Evolutionary conservation across 1,140 invertebrate species (phyloP).

Genomic region (Lutraria rhynchaena): DNA sequence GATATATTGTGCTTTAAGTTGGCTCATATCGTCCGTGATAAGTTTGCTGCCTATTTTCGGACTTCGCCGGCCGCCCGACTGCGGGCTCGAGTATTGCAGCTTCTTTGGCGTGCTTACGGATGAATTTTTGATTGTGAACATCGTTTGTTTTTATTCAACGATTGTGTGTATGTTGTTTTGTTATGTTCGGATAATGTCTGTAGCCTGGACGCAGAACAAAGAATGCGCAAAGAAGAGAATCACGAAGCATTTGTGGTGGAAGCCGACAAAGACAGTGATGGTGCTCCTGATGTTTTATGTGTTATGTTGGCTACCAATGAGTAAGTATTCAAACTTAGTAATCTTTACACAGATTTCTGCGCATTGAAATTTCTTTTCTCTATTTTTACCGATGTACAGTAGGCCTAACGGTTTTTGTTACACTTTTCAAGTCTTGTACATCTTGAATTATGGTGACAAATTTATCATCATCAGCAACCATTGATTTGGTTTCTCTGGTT

Average conservation of each 20-base stretch:
- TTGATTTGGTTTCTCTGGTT: too few relatives aligned
- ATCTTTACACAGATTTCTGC: too few relatives aligned
- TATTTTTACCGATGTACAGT: too few relatives aligned
- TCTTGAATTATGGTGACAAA: too few relatives aligned
- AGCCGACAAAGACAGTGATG: slow-evolving; percentile 20
- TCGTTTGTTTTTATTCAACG: not conserved
- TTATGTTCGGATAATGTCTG: not conserved
- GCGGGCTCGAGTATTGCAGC: slow-evolving; percentile 5
- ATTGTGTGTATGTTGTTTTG: not conserved
- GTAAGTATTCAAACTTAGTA: too few relatives aligned
- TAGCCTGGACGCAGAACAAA: not conserved
- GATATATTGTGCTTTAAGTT: not conserved
- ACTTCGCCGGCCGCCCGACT: not conserved
- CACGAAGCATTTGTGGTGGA: slow-evolving; percentile 27
- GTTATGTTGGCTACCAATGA: slow-evolving; percentile 21
- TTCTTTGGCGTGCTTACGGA: slow-evolving; percentile 18
- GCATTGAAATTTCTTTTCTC: too few relatives aligned
- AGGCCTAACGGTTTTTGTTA: too few relatives aligned
- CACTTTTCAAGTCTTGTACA: too few relatives aligned
- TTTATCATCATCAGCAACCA: too few relatives aligned
- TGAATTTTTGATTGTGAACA: not conserved
- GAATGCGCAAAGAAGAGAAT: not conserved
- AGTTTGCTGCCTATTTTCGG: slow-evolving; percentile 6
- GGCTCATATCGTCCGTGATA: not conserved
- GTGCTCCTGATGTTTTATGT: slow-evolving; percentile 11